A percentile compares a stretch with the other conserved stretches of the same genome.
These are phyloP conservation scores for Montipora foliosa DNA, from an alignment of 64 coral and sea anemone genomes.

Conservation along the genomic window DNA sequence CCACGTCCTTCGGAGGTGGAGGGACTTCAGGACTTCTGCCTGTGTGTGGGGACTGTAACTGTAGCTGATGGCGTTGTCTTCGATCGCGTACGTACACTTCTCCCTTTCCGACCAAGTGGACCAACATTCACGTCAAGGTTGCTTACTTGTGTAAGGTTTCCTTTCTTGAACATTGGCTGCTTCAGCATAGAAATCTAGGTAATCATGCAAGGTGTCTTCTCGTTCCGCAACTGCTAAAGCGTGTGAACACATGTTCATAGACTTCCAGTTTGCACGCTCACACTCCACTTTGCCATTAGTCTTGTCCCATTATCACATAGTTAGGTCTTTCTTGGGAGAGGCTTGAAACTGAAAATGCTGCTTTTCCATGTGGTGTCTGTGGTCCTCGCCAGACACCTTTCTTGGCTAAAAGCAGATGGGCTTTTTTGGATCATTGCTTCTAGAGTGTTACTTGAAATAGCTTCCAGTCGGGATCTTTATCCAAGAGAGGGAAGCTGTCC, in stretches of 20 bases:
- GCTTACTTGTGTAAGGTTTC: background rate
- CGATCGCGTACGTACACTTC: background rate
- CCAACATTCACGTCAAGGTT: background rate
- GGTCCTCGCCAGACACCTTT: constrained; percentile 28
- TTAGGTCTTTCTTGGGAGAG: background rate
- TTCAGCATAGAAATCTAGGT: background rate
- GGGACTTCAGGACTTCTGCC: too few species aligned
- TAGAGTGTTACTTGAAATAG: background rate
- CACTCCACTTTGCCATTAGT: background rate
- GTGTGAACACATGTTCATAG: constrained; percentile 7
- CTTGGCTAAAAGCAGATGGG: background rate
- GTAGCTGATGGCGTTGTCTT: constrained; percentile 10
- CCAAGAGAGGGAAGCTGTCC: background rate
- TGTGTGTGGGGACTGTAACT: background rate
- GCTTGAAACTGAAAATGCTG: constrained; percentile 6
- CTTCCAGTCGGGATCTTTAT: constrained; percentile 4
- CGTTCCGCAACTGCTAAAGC: constrained; percentile 6
- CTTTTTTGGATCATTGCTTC: background rate
- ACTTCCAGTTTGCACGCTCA: background rate
- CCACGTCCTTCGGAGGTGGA: too few species aligned
- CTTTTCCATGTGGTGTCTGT: background rate
- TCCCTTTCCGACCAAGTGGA: background rate
- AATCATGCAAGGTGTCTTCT: background rate
- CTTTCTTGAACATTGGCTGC: background rate
- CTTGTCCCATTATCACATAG: background rate